phyloP scores from a whole-genome alignment of 2,888 invertebrate genomes.

The Xanthia icteritia region DNA sequence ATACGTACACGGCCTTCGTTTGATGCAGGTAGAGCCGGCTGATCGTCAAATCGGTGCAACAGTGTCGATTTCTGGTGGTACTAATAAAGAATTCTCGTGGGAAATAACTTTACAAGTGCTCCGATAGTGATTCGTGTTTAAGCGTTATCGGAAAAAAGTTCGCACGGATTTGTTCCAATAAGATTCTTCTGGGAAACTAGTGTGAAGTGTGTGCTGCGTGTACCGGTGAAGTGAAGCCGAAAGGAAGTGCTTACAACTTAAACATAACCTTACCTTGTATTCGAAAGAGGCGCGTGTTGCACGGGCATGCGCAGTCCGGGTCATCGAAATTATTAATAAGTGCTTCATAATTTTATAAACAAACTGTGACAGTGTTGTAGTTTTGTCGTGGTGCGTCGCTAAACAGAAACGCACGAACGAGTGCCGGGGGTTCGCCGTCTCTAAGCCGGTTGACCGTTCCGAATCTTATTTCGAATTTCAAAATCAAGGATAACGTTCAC shows the following conservation, averaged over 20 bases:
- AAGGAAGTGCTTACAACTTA: conserved; percentile 83
- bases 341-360: conserved; percentile 88
- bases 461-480: conserved; percentile 76
- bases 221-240: conserved; percentile 78
- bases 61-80: conserved; percentile 78
- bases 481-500: conserved; percentile 85
- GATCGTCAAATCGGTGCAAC: conserved; percentile 81
- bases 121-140: conserved; percentile 69
- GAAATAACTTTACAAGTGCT: conserved; percentile 75
- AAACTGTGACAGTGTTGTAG: conserved; percentile 83
- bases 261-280: conserved; percentile 84
- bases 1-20: conserved; percentile 87
- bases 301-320: conserved; percentile 87
- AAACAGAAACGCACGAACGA: conserved; percentile 80
- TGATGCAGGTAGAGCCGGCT: conserved; percentile 86
- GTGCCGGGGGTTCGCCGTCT: conserved; percentile 58
- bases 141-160: conserved; percentile 75
- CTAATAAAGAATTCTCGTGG: conserved; percentile 76
- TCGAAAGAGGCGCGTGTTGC: conserved; percentile 87
- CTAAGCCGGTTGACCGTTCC: conserved; percentile 66
- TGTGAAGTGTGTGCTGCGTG: conserved; percentile 72
- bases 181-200: conserved; percentile 82
- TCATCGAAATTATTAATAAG: conserved; percentile 86
- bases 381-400: conserved; percentile 79
- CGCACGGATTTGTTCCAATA: conserved; percentile 78